A percentile compares a stretch with the other conserved stretches of the same genome.
Evolutionary conservation across 1,140 invertebrate genomes (phyloP).

Genomic region (Brachionus calyciflorus): DNA sequence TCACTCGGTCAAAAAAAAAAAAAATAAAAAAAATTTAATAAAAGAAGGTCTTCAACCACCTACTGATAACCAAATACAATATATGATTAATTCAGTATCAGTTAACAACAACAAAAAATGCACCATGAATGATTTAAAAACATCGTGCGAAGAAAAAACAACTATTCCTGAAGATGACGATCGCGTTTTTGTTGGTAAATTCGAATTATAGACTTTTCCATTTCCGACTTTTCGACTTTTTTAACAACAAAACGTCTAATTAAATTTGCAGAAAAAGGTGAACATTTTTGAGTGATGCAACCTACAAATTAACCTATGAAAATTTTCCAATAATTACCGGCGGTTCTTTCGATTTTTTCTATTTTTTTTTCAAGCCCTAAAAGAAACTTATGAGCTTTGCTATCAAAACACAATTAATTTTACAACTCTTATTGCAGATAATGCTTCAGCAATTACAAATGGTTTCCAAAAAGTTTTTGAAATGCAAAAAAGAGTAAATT

Average conservation of each 20-base stretch:
- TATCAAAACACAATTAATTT: not conserved
- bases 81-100: not conserved
- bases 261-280: not conserved
- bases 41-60: conserved; percentile 13
- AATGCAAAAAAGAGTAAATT: not conserved
- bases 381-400: not conserved
- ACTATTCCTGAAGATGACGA: not conserved
- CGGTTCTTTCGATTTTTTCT: not conserved
- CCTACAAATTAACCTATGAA: not conserved
- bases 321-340: conserved; percentile 4
- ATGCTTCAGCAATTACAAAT: not conserved
- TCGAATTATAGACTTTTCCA: too few species aligned
- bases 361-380: not conserved
- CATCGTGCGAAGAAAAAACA: not conserved
- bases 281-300: conserved; percentile 18
- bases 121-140: conserved; percentile 1
- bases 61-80: not conserved
- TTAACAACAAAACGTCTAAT: not conserved
- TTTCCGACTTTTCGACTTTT: not conserved
- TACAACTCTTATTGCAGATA: not conserved
- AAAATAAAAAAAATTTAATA: conserved; percentile 7
- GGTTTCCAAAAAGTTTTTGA: not conserved
- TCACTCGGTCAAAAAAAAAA: conserved; percentile 17
- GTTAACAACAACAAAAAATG: not conserved
- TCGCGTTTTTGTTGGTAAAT: conserved; percentile 14